phyloP scores from a whole-genome alignment of 2,113 vertebrate genomes.

The Neogobius melanostomus region DNA sequence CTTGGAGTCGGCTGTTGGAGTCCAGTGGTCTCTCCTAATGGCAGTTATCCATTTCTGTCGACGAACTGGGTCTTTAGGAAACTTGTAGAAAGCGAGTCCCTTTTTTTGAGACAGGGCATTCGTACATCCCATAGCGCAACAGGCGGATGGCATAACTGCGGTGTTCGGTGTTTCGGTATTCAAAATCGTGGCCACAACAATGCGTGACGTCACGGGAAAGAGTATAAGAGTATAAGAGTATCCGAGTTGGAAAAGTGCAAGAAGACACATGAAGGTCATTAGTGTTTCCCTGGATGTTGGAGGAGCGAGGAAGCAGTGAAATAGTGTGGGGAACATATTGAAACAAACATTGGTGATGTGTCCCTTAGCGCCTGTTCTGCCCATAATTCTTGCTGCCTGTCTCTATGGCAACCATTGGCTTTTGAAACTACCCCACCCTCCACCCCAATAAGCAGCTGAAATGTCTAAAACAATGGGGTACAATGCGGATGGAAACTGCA shows the following conservation, averaged over 20 bases:
- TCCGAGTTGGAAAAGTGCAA: slow-evolving; percentile 24
- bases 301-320: slow-evolving; percentile 12
- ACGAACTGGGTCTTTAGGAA: too few relatives aligned
- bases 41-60: too few relatives aligned
- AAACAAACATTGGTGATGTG: slow-evolving; percentile 48
- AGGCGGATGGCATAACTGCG: too few relatives aligned
- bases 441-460: slow-evolving; percentile 8
- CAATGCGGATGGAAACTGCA: not conserved
- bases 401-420: slow-evolving; percentile 69
- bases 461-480: not conserved
- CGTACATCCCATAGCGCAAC: too few relatives aligned
- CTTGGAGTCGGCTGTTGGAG: too few relatives aligned
- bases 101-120: too few relatives aligned
- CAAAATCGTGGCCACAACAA: too few relatives aligned
- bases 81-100: too few relatives aligned
- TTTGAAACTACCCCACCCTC: slow-evolving; percentile 26
- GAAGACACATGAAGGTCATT: slow-evolving; percentile 22
- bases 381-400: slow-evolving; percentile 53
- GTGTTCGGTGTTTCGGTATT: too few relatives aligned
- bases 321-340: slow-evolving; percentile 34
- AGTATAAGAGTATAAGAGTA: too few relatives aligned
- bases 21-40: too few relatives aligned
- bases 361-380: slow-evolving; percentile 44
- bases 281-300: slow-evolving; percentile 8
- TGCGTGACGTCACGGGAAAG: too few relatives aligned